Percentiles rank a stretch among this genome's conserved stretches.
phyloP scores from a whole-genome alignment of 1,140 invertebrate genomes.

The Heliconius himera region DNA sequence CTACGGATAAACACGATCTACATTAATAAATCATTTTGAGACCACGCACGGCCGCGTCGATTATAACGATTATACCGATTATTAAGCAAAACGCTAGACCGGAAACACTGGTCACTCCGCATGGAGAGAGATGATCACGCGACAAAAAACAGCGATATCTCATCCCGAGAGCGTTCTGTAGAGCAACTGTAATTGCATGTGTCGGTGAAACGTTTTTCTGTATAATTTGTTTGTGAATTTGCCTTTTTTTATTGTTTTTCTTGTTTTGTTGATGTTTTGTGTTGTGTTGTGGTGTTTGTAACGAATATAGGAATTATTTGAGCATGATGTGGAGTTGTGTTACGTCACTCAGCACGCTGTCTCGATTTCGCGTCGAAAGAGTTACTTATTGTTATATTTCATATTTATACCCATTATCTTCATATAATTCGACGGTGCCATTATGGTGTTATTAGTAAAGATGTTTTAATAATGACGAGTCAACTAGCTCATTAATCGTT shows the following conservation, averaged over 20 bases:
- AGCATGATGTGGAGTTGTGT: too few relatives aligned
- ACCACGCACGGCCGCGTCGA: conserved; percentile 49
- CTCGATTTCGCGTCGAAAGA: too few relatives aligned
- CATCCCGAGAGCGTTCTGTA: conserved; percentile 29
- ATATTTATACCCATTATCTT: too few relatives aligned
- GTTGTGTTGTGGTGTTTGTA: background rate
- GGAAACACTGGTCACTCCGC: conserved; percentile 44
- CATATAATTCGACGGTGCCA: too few relatives aligned
- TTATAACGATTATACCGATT: conserved; percentile 69
- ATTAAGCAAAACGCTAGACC: conserved; percentile 60
- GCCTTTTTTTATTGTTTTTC: background rate
- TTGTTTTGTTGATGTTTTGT: too few relatives aligned
- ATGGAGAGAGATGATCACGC: conserved; percentile 56
- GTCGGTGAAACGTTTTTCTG: conserved; percentile 28
- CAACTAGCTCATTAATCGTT: too few relatives aligned
- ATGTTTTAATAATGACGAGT: too few relatives aligned
- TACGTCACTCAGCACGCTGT: too few relatives aligned
- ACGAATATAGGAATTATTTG: too few relatives aligned
- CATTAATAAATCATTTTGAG: conserved; percentile 33
- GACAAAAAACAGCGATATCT: conserved; percentile 54
- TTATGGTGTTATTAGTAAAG: too few relatives aligned
- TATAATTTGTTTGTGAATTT: background rate
- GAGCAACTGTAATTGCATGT: conserved; percentile 49
- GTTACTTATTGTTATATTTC: too few relatives aligned
- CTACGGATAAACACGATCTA: conserved; percentile 20